Evolutionary conservation across 2,888 invertebrate genomes (phyloP).

Genomic region (Diplolepis rosae): DNA sequence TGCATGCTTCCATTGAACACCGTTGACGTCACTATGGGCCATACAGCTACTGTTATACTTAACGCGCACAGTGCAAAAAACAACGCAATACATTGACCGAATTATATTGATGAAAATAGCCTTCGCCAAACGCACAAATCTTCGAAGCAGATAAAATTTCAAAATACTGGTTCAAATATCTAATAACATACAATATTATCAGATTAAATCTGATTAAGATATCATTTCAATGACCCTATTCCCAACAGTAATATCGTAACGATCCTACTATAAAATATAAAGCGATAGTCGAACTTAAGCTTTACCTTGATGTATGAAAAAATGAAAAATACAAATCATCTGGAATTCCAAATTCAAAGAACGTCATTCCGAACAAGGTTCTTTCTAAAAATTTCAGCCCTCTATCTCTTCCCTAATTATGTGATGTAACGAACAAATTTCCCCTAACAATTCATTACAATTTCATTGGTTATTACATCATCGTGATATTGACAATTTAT

Average conservation of each 20-base stretch:
- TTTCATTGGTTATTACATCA: not conserved
- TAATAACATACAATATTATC: not conserved
- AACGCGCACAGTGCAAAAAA: constrained; percentile 4
- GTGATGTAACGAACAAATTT: not conserved
- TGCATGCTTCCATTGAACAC: constrained; percentile 21
- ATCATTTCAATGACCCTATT: constrained; percentile 8
- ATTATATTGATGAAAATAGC: constrained; percentile 29
- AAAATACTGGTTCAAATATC: not conserved
- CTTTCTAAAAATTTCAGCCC: not conserved
- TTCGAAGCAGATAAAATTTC: not conserved
- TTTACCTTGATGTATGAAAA: not conserved
- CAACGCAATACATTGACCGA: constrained; percentile 10
- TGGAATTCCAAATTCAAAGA: not conserved
- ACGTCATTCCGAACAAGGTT: not conserved
- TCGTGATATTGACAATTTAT: not conserved
- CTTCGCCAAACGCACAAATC: not conserved
- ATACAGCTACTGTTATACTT: constrained; percentile 25
- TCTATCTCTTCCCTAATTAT: not conserved
- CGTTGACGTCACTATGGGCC: constrained; percentile 22
- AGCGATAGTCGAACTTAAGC: not conserved
- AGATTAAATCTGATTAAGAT: constrained; percentile 1
- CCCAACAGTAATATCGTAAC: too few species aligned
- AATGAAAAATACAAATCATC: not conserved
- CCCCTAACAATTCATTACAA: constrained; percentile 16
- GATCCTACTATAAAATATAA: too few species aligned